A percentile compares a stretch with the other conserved stretches of the same genome.
These are phyloP conservation scores for Corydoras sp. DNA, from an alignment of 2,113 vertebrate species.

Conservation along the genomic window DNA sequence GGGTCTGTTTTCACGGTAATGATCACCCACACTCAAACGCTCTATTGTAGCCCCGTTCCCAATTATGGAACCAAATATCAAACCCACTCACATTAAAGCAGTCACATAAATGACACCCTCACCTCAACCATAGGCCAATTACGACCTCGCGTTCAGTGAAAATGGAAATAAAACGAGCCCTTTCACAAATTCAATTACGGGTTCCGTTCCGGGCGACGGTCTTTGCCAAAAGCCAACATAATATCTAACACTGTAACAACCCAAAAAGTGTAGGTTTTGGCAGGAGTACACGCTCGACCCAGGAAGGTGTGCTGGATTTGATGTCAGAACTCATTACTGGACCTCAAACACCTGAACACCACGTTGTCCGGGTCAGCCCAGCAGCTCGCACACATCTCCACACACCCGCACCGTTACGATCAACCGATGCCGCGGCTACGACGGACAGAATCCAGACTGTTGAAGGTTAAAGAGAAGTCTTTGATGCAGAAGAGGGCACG, in stretches of 20 bases:
- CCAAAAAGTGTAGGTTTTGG: conserved; percentile 66
- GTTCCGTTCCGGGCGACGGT: conserved; percentile 44
- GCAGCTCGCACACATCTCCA: conserved; percentile 3
- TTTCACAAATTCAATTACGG: conserved; percentile 59
- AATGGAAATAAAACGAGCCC: conserved; percentile 14
- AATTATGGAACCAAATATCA: conserved; percentile 9
- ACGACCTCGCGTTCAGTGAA: conserved; percentile 43
- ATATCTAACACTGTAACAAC: conserved; percentile 68
- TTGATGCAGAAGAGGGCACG: too few species aligned
- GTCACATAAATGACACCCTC: conserved; percentile 55
- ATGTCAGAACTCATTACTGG: conserved; percentile 50
- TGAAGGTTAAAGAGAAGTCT: too few species aligned
- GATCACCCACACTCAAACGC: conserved; percentile 23
- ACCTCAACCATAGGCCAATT: conserved; percentile 48
- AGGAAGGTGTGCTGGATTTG: conserved; percentile 42
- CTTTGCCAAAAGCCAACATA: conserved; percentile 61
- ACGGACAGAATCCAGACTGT: too few species aligned
- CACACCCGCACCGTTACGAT: background rate
- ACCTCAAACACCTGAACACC: conserved; percentile 27
- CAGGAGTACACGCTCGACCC: conserved; percentile 51
- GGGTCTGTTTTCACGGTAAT: conserved; percentile 23
- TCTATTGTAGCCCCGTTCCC: conserved; percentile 29
- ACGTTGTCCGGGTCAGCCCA: conserved; percentile 28
- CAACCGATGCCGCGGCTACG: too few species aligned
- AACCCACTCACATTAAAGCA: conserved; percentile 48